A percentile compares a stretch with the other conserved stretches of the same genome.
Evolutionary conservation across 2,113 vertebrate genomes (phyloP).

Genomic region (Siniperca chuatsi): DNA sequence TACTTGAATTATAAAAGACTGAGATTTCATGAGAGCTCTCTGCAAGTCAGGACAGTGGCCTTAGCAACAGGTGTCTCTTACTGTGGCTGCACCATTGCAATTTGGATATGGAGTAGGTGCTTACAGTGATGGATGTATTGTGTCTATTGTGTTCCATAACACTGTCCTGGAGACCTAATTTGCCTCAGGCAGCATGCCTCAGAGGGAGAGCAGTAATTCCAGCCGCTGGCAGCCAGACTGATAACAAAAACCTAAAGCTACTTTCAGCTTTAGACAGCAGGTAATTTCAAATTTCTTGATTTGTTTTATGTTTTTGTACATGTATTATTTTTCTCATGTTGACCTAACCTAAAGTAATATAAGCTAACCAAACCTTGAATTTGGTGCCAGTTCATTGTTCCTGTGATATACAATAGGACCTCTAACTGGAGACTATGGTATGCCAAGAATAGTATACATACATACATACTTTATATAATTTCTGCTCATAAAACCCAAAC

Average conservation of each 20-base stretch:
- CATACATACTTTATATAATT: not conserved
- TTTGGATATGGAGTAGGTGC: slow-evolving; percentile 41
- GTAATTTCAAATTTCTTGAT: slow-evolving; percentile 23
- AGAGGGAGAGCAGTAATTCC: slow-evolving; percentile 56
- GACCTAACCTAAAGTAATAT: not conserved
- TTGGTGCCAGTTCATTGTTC: slow-evolving; percentile 11
- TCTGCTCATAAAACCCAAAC: slow-evolving; percentile 1
- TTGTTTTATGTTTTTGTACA: slow-evolving; percentile 6
- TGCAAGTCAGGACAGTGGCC: slow-evolving; percentile 21
- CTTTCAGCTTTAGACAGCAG: slow-evolving; percentile 39
- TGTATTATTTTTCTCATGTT: not conserved
- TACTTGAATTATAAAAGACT: slow-evolving; percentile 22
- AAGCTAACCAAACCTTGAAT: not conserved
- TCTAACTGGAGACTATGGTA: slow-evolving; percentile 9
- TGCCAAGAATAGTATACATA: not conserved
- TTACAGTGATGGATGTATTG: slow-evolving; percentile 49
- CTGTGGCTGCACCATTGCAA: slow-evolving; percentile 6
- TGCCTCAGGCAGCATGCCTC: slow-evolving; percentile 53
- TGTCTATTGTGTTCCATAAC: slow-evolving; percentile 57
- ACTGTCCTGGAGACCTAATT: slow-evolving; percentile 61
- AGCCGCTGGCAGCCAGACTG: slow-evolving; percentile 47
- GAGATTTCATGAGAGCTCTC: slow-evolving; percentile 13
- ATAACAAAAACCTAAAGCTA: slow-evolving; percentile 45
- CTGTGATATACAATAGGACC: not conserved
- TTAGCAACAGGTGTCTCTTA: slow-evolving; percentile 52